phyloP scores from a whole-genome alignment of 2,113 vertebrate species.

The Podiceps cristatus region DNA sequence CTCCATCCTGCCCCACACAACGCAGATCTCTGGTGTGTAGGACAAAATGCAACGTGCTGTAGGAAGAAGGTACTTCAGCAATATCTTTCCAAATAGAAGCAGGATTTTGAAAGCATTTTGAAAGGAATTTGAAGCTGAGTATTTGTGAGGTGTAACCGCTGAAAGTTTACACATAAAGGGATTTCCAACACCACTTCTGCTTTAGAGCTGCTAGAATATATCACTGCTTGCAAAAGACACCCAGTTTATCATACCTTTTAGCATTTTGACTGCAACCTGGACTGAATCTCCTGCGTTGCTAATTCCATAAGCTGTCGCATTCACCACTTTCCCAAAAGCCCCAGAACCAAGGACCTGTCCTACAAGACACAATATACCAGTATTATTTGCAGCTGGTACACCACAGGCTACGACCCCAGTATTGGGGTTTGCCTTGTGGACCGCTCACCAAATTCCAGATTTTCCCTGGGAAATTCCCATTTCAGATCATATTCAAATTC shows the following conservation, averaged over 20 bases:
- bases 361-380: constrained; percentile 61
- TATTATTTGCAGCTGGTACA: background rate
- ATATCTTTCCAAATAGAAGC: background rate
- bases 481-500: constrained; percentile 88
- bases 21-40: accelerated
- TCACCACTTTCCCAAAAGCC: constrained; percentile 94
- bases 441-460: constrained; percentile 91
- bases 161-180: background rate
- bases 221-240: background rate
- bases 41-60: background rate
- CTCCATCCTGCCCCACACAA: background rate
- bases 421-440: background rate
- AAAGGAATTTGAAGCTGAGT: background rate
- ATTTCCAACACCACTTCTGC: background rate
- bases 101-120: background rate
- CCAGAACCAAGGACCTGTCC: constrained; percentile 92
- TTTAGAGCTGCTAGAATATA: background rate
- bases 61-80: background rate
- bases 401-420: background rate
- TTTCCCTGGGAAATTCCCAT: constrained; percentile 97
- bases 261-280: constrained; percentile 97
- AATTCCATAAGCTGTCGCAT: constrained; percentile 93
- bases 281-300: constrained; percentile 83
- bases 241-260: constrained; percentile 85
- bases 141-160: background rate